Conservation (phyloP, 2,888 invertebrate species). For the Allolobophora icterica region DNA sequence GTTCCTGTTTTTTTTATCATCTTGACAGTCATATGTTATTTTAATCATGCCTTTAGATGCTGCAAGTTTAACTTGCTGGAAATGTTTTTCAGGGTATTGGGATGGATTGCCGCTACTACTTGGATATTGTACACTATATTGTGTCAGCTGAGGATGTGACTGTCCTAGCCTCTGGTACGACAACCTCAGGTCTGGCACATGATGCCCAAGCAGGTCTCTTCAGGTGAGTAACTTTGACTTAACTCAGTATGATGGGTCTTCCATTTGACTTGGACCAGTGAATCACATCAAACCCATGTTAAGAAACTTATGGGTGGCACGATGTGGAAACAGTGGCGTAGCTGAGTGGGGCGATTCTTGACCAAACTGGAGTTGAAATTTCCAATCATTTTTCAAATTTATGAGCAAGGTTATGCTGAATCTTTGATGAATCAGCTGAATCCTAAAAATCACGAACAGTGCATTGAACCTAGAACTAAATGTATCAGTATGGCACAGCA, state of each 20-base stretch:
- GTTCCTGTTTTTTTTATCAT: neutral
- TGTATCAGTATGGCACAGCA: no score
- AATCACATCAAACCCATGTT: no score
- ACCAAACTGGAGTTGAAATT: no score
- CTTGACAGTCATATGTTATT: neutral
- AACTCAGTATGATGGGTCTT: neutral
- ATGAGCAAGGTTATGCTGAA: no score
- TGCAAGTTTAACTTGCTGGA: neutral
- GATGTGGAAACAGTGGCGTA: neutral
- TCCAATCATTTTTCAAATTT: no score
- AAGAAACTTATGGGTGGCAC: neutral
- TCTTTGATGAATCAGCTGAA: no score
- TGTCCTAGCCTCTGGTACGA: neutral
- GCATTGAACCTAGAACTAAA: no score
- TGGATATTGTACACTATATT: slow-evolving; percentile 1
- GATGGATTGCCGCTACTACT: neutral
- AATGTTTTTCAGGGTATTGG: neutral
- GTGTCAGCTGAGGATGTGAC: neutral
- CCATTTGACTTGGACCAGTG: neutral
- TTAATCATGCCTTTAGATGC: neutral
- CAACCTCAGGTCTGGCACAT: neutral
- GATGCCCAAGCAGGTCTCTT: neutral
- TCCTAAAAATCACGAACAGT: no score
- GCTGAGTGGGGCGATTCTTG: neutral
- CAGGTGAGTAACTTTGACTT: neutral